Conservation (phyloP, 2,888 invertebrate species). For the Lacanobia oleracea region DNA sequence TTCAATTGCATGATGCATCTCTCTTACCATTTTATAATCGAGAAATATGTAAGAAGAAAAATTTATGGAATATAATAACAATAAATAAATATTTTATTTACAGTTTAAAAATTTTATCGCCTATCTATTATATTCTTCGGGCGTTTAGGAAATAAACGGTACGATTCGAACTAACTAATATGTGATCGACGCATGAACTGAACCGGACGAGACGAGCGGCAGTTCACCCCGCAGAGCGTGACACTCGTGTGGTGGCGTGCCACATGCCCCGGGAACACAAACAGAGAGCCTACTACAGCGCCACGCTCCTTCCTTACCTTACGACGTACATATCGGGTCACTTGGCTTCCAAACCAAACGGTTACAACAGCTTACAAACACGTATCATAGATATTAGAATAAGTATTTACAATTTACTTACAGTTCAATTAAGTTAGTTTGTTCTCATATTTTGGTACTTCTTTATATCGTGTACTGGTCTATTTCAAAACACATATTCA, state of each 20-base stretch:
- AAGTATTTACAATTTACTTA: slow-evolving; percentile 87
- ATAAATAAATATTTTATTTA: slow-evolving; percentile 90
- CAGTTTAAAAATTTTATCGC: slow-evolving; percentile 87
- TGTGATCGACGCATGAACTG: slow-evolving; percentile 60
- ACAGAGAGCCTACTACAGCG: slow-evolving; percentile 58
- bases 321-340: slow-evolving; percentile 65
- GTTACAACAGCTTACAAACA: slow-evolving; percentile 84
- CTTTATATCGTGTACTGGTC: slow-evolving; percentile 64
- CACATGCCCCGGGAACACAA: slow-evolving; percentile 58
- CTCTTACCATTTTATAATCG: slow-evolving; percentile 88
- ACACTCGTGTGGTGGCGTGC: background rate
- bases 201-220: slow-evolving; percentile 61
- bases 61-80: slow-evolving; percentile 89
- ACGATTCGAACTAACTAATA: slow-evolving; percentile 71
- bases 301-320: slow-evolving; percentile 65
- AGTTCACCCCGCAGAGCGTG: slow-evolving; percentile 44
- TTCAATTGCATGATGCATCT: slow-evolving; percentile 85
- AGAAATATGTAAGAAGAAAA: slow-evolving; percentile 89
- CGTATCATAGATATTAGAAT: slow-evolving; percentile 82
- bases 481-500: slow-evolving; percentile 50
- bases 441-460: slow-evolving; percentile 79
- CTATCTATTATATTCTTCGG: slow-evolving; percentile 86
- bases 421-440: slow-evolving; percentile 75
- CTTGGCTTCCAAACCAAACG: slow-evolving; percentile 73
- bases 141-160: slow-evolving; percentile 78